These are phyloP conservation scores for Malacoraja senta DNA, from an alignment of 2,797 vertebrate genomes.

Conservation along the genomic window DNA sequence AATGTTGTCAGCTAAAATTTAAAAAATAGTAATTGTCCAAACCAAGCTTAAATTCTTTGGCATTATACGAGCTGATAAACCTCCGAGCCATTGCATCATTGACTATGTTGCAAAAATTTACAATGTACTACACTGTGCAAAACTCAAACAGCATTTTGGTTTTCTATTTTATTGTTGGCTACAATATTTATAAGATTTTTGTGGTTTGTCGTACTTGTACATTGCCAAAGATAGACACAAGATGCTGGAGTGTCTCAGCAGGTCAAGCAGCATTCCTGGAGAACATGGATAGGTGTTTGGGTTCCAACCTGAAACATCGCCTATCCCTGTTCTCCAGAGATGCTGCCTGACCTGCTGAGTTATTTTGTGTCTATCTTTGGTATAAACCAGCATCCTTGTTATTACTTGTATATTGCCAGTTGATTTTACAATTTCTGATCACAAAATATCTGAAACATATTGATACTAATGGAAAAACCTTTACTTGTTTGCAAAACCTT, in stretches of 20 bases:
- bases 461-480: neutral
- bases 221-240: too few species aligned
- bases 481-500: conserved; percentile 24
- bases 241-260: too few species aligned
- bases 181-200: neutral
- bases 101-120: neutral
- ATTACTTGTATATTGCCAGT: too few species aligned
- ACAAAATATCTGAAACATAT: neutral
- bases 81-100: neutral
- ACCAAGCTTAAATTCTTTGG: neutral
- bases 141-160: neutral
- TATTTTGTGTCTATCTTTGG: too few species aligned
- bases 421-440: neutral
- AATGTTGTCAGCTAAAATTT: neutral
- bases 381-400: too few species aligned
- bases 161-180: neutral
- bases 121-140: neutral
- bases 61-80: neutral
- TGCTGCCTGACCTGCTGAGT: too few species aligned
- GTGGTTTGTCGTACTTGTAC: neutral
- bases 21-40: neutral
- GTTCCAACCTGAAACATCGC: too few species aligned
- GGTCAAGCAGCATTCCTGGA: too few species aligned
- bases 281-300: too few species aligned
- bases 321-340: too few species aligned